Base-by-base conservation (phyloP, 2,888 invertebrate species). In the Drosophila cognata region DNA sequence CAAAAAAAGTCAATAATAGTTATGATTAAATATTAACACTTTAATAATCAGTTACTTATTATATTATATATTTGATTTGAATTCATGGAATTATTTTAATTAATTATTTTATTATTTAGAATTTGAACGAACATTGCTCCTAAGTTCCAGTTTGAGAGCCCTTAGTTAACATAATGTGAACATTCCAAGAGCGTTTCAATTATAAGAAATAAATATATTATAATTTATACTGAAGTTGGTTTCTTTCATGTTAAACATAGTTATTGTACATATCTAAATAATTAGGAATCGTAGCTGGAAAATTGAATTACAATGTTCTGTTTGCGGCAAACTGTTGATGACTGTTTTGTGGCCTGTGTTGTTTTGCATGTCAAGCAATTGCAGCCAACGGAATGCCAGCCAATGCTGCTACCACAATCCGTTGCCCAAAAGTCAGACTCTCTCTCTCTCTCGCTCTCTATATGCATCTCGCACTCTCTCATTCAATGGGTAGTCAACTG, bases 341-440 rank as follows among this genome's bases (percentile, higher is more conserved):
- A 64, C 70, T 10, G 41, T 11, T 64, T 68, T 68, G 84, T 75
- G 69, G 82, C 71, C 87, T 87, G 70, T 53, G 58, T 31, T 41
- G 29, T 29, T 61, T 41, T 29, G 41, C 67, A 64, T 67, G 60
- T 74, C 63, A 43, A 53, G 63, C 64, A 58, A 78, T 50, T 70
- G 69, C 66, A 69, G 64, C 31, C 43, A 71, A 28, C 33, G 61
- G 52, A 56, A 58, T 76, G 67, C 64, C 76, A 67, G 64, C 71
- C 64, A 64, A 62, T n/a, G 56, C 56, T 67, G 51, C 62, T 56
- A 51, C 80, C 78, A 65, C 80, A 78, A 78, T 79, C 80, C 78
- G 80, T 63, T 71, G 58, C 52, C 36, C 29, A 52, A 50, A 80
- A 76, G 69, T 67, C 81, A 70, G 67, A 36, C 55, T 13, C 38